Conservation (phyloP, 2,797 vertebrate species). For the Gastrophryne carolinensis region DNA sequence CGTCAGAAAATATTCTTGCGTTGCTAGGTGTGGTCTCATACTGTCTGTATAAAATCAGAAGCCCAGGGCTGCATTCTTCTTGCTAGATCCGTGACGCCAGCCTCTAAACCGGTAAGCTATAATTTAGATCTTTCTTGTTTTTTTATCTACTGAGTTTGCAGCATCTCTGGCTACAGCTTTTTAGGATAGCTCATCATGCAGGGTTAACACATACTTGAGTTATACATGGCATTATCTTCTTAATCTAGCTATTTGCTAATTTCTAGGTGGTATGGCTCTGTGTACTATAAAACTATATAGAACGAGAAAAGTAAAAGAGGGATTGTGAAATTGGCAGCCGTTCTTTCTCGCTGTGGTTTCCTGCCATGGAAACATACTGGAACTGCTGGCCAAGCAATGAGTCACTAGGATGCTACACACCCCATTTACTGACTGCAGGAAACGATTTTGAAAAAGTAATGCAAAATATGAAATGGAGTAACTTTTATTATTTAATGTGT, state of each 20-base stretch:
- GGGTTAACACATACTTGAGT: not conserved
- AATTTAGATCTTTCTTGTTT: not conserved
- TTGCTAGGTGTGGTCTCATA: slow-evolving; percentile 71
- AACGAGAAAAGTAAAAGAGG: not conserved
- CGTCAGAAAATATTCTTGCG: slow-evolving; percentile 56
- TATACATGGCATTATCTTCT: not conserved
- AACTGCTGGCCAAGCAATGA: slow-evolving; percentile 5
- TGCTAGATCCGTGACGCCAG: not conserved
- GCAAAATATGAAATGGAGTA: not conserved
- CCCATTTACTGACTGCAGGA: not conserved
- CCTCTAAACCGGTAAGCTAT: slow-evolving; percentile 15
- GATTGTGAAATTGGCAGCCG: not conserved
- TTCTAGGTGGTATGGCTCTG: not conserved
- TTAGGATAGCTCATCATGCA: not conserved
- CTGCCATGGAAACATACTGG: slow-evolving; percentile 25
- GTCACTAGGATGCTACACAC: not conserved
- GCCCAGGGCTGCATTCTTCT: not conserved
- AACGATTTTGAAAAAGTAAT: not conserved
- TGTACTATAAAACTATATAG: not conserved
- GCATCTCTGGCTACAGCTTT: not conserved
- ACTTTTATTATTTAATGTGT: not conserved
- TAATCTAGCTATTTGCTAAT: not conserved
- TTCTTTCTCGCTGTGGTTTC: slow-evolving; percentile 1
- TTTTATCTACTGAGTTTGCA: not conserved
- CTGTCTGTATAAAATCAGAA: slow-evolving; percentile 59